Base-by-base conservation (phyloP, 2,888 invertebrate genomes). In the Stenurella melanura region DNA sequence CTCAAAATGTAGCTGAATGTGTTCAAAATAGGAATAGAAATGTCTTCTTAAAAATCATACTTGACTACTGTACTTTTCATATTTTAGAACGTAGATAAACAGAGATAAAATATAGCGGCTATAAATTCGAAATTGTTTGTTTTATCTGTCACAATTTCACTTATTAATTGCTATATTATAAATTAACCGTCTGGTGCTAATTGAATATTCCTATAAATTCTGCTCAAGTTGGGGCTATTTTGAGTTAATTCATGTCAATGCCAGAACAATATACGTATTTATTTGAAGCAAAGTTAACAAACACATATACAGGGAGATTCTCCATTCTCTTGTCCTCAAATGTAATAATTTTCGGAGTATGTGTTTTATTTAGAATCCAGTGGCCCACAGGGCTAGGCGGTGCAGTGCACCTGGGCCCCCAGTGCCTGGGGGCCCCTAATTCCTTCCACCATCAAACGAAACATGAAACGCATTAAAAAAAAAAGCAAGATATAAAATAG, bases 1-100 rank as follows among this genome's bases (percentile, higher is more conserved):
- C 42, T 64, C 6, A 64, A 64, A 64, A 64, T 64, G 42, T 10
- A 64, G 21, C 11, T 6, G 10, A 64, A 64, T n/a, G n/a, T 30
- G n/a, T 17, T 17, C 15, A 64, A 38, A 3, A 18, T 19, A 19
- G n/a, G 57, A 18, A 57, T 15, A 18, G 7, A 11, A 17, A 18
- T n/a, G 57, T 57, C 6, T 19, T 58, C 4, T 1, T 11, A 58
- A 19, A 58, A 58, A 58, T 7, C 18, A 9, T 17, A 18, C 21
- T 58, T 18, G 4, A 58, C 6, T 4, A 58, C 11, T 21, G 12
- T 12, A 19, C 19, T 19, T 58, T 19, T 21, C 58, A 58, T 58
- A 58, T 19, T 58, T 21, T 21, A 18, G 9, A 58, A 58, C 2
- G 0, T 58, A 57, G 18, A 57, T 57, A 58, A 19, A 58, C 50